Conservation (phyloP, 2,113 vertebrate species). For the Oncorhynchus keta region DNA sequence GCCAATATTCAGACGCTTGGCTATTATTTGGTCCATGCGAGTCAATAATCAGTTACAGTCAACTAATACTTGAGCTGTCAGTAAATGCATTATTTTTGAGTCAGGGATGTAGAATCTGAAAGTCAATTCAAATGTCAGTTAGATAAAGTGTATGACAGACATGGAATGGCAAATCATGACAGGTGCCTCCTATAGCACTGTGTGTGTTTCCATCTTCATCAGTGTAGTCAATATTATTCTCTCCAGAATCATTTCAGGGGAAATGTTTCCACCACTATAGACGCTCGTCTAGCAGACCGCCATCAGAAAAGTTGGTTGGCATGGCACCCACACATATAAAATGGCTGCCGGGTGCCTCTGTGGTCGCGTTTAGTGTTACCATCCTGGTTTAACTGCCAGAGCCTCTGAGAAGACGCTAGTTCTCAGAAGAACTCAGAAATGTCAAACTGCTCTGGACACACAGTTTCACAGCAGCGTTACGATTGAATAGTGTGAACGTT, state of each 20-base stretch:
- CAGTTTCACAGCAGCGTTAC: not conserved
- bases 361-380: not conserved
- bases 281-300: not conserved
- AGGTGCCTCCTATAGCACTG: too few species aligned
- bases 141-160: too few species aligned
- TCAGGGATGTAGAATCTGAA: too few species aligned
- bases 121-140: too few species aligned
- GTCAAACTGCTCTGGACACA: slow-evolving; percentile 13
- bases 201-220: not conserved
- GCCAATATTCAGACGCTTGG: too few species aligned
- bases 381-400: not conserved
- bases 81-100: too few species aligned
- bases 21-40: too few species aligned
- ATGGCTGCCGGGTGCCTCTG: not conserved
- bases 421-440: not conserved
- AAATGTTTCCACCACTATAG: not conserved
- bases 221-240: not conserved
- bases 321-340: not conserved
- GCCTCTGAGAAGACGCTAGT: not conserved
- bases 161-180: too few species aligned
- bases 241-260: not conserved
- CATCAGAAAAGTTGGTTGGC: not conserved
- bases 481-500: slow-evolving; percentile 38
- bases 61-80: too few species aligned
- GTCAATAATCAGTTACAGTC: too few species aligned